These are phyloP conservation scores for Rhynchotus rufescens DNA, from an alignment of 2,797 vertebrate species.

Conservation along the genomic window DNA sequence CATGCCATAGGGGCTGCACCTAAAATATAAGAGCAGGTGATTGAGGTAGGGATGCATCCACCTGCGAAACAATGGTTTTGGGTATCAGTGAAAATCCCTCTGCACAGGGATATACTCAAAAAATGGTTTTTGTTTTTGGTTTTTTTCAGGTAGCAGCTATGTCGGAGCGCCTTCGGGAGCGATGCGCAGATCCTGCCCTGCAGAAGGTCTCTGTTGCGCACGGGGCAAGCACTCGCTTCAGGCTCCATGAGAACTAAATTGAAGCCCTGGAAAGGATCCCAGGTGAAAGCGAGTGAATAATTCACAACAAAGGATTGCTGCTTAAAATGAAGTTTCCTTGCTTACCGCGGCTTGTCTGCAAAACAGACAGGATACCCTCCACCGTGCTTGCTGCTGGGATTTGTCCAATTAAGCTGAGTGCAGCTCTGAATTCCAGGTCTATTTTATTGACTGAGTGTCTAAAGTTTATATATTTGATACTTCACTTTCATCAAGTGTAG, in stretches of 20 bases:
- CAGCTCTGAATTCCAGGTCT: background rate
- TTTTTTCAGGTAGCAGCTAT: background rate
- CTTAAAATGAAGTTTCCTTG: background rate
- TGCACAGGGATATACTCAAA: background rate
- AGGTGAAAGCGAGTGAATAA: background rate
- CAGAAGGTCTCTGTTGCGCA: no score
- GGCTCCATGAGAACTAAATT: rapidly evolving
- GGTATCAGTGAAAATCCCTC: background rate
- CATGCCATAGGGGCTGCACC: background rate
- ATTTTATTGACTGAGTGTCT: background rate
- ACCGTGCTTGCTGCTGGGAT: background rate
- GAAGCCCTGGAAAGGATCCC: background rate
- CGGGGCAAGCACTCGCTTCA: background rate
- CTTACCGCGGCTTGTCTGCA: background rate
- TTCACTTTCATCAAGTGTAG: background rate
- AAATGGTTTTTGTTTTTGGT: no score
- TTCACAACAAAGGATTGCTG: background rate
- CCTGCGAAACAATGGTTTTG: background rate
- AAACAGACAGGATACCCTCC: background rate
- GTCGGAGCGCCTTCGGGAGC: background rate
- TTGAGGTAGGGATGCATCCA: background rate
- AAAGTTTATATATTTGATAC: background rate
- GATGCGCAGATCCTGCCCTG: background rate
- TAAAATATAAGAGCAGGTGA: no score
- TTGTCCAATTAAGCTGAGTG: background rate